Conservation (phyloP, 2,113 vertebrate species). For the Atrichornis clamosus region DNA sequence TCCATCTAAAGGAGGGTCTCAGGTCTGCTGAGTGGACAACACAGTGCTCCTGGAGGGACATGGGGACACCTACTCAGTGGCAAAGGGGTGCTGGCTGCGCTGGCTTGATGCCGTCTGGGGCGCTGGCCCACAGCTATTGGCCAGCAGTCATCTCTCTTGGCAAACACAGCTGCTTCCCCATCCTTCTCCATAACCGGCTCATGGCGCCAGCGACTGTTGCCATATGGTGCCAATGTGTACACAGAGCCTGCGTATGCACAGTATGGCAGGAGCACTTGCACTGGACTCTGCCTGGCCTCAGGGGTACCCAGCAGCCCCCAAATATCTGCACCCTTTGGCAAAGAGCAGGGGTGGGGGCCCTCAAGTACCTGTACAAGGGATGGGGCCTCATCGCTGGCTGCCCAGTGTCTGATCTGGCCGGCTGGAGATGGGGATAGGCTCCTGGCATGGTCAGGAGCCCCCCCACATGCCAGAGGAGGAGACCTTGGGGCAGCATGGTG, state of each 20-base stretch:
- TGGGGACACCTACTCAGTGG: accelerated
- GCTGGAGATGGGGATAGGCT: not conserved
- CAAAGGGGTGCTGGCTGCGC: not conserved
- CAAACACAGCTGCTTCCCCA: conserved; percentile 38
- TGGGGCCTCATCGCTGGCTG: not conserved
- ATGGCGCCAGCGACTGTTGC: not conserved
- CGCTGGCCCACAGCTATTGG: accelerated
- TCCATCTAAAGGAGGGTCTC: not conserved
- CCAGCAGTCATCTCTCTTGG: not conserved
- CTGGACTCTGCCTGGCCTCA: not conserved
- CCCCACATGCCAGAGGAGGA: accelerated
- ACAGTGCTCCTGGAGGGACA: not conserved
- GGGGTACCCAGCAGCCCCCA: not conserved
- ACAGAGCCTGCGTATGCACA: not conserved
- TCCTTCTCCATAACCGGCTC: not conserved
- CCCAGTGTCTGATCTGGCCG: not conserved
- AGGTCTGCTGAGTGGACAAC: not conserved
- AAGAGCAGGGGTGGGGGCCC: not conserved
- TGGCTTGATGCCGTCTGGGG: accelerated
- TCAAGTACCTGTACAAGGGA: not conserved
- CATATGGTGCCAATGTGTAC: not conserved
- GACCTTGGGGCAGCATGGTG: not conserved
- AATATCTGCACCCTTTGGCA: not conserved
- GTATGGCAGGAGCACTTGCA: accelerated
- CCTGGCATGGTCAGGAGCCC: not conserved